Conservation (phyloP, 1,140 invertebrate genomes). For the Tribolium madens region DNA sequence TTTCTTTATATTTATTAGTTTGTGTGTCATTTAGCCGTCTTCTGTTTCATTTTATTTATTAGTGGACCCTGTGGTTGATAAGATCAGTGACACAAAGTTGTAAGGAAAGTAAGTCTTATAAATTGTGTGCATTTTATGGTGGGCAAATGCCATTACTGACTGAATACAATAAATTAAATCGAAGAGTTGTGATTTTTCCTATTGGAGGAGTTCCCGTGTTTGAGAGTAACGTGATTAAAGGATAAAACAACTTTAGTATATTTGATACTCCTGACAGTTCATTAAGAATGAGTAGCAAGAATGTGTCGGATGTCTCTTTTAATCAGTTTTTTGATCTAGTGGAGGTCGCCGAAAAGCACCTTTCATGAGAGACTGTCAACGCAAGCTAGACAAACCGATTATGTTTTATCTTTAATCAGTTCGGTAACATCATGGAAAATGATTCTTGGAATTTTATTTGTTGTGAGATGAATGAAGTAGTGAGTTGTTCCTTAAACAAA, state of each 20-base stretch:
- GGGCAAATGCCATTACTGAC: not conserved
- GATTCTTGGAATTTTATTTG: slow-evolving; percentile 16
- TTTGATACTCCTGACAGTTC: slow-evolving; percentile 49
- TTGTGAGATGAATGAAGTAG: not conserved
- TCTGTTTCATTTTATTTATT: too few relatives aligned
- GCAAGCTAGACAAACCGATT: slow-evolving; percentile 40
- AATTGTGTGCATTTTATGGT: not conserved
- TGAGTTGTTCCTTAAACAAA: not conserved
- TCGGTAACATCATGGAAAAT: slow-evolving; percentile 2
- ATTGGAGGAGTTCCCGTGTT: not conserved
- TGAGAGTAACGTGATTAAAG: not conserved
- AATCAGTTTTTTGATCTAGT: slow-evolving; percentile 49
- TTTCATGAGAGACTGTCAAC: slow-evolving; percentile 43
- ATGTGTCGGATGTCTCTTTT: slow-evolving; percentile 48
- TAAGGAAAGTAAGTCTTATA: not conserved
- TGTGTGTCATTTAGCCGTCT: too few relatives aligned
- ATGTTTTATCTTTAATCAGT: slow-evolving; percentile 46
- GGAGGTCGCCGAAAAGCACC: slow-evolving; percentile 45
- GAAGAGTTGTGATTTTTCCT: not conserved
- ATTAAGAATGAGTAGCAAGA: slow-evolving; percentile 55
- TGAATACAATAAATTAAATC: not conserved
- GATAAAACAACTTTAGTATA: slow-evolving; percentile 6
- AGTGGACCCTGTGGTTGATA: not conserved
- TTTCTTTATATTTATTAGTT: too few relatives aligned
- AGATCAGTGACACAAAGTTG: not conserved